phyloP scores from a whole-genome alignment of 30 jellyfish, hydroid and myxozoan species.

The Chrysaora quinquecirrha region DNA sequence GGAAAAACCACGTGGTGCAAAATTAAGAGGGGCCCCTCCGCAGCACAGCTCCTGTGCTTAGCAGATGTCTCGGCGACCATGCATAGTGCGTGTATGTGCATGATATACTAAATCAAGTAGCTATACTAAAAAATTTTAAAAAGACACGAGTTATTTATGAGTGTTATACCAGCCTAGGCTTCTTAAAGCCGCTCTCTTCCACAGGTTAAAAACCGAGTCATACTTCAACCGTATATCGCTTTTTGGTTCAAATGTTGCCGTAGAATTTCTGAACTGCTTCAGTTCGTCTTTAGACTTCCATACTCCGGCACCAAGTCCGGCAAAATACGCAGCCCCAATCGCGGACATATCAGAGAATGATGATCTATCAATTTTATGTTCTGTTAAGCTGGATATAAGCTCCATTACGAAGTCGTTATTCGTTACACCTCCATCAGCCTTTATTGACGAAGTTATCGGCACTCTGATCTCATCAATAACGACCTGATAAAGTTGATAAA shows the following conservation, averaged over 20 bases:
- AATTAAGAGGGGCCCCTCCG: no score
- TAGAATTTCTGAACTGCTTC: conserved; percentile 21
- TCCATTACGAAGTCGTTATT: conserved; percentile 88
- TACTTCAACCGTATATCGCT: conserved; percentile 15
- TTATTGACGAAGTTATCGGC: conserved; percentile 57
- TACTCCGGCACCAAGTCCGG: conserved; percentile 94
- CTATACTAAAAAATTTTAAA: no score
- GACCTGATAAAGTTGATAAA: conserved; percentile 54
- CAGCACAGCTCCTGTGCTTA: no score
- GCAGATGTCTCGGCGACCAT: no score
- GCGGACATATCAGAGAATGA: conserved; percentile 75
- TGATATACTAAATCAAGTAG: no score
- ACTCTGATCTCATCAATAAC: conserved; percentile 37
- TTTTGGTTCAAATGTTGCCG: conserved; percentile 47
- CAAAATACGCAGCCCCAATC: conserved; percentile 91
- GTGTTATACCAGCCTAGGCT: conserved; percentile 69
- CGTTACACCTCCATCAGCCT: conserved; percentile 89
- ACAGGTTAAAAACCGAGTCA: conserved; percentile 16
- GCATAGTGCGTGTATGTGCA: no score
- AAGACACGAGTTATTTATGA: no score
- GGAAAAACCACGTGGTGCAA: no score
- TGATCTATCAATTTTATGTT: conserved; percentile 70
- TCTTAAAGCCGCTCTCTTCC: conserved; percentile 76
- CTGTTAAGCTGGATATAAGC: conserved; percentile 66
- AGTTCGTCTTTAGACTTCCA: conserved; percentile 84